A percentile compares a stretch with the other conserved stretches of the same genome.
Conservation (phyloP, 1,140 invertebrate species). For the Carposina sasakii region DNA sequence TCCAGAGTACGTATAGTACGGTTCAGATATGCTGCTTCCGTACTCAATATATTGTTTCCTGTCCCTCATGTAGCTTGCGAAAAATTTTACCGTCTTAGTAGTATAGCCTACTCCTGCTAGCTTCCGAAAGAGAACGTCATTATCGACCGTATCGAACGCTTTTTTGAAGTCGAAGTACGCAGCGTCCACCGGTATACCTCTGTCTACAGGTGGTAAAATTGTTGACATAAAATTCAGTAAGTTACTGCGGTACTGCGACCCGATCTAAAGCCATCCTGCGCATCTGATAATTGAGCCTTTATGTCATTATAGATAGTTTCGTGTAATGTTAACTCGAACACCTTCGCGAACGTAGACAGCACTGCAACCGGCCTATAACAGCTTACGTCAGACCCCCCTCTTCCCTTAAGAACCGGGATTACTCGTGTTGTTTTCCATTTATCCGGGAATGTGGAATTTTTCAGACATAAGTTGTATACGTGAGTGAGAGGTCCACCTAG, state of each 20-base stretch:
- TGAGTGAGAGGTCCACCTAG: not conserved
- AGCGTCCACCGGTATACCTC: not conserved
- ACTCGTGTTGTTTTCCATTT: not conserved
- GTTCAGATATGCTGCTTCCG: not conserved
- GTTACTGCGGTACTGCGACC: not conserved
- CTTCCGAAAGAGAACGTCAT: not conserved
- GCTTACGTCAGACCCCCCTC: not conserved
- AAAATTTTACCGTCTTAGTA: not conserved
- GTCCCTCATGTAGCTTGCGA: not conserved
- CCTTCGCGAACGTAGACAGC: not conserved
- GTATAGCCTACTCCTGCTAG: not conserved
- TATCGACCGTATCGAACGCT: not conserved
- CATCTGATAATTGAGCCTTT: not conserved
- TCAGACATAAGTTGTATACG: not conserved
- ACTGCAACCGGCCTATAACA: not conserved
- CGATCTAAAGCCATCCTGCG: not conserved
- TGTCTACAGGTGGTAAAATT: too few relatives aligned
- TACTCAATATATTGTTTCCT: not conserved
- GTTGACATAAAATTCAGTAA: not conserved
- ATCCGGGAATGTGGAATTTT: not conserved
- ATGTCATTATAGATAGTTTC: not conserved
- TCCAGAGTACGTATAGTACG: not conserved
- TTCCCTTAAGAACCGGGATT: not conserved
- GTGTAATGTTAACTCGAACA: not conserved
- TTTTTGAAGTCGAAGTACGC: constrained; percentile 1